phyloP scores from a whole-genome alignment of 2,113 vertebrate species.

The Poeciliopsis occidentalis region DNA sequence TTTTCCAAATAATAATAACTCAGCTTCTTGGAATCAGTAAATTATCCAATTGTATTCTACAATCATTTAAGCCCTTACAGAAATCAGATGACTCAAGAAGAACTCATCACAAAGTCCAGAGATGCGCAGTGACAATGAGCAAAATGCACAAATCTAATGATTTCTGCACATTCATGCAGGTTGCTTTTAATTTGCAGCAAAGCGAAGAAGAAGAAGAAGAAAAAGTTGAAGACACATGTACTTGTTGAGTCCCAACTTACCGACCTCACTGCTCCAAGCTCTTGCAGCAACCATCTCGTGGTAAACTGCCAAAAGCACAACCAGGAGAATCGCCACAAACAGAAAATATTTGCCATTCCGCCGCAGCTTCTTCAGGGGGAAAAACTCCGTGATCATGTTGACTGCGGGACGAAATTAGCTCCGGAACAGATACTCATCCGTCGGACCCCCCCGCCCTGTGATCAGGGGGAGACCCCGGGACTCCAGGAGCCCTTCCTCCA shows the following conservation, averaged over 20 bases:
- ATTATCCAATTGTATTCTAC: neutral
- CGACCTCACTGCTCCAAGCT: slow-evolving; percentile 30
- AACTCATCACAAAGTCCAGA: neutral
- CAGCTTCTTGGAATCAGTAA: neutral
- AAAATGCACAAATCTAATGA: neutral
- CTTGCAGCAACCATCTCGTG: slow-evolving; percentile 59
- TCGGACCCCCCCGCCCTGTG: slow-evolving; percentile 6
- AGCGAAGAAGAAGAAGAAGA: too few species aligned
- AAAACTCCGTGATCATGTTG: slow-evolving; percentile 60
- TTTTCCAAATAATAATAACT: neutral
- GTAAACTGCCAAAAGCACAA: slow-evolving; percentile 64
- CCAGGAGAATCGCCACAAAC: slow-evolving; percentile 56
- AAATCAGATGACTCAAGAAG: neutral
- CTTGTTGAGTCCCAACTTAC: slow-evolving; percentile 57
- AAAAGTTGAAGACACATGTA: neutral
- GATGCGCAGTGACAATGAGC: neutral
- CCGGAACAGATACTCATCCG: slow-evolving; percentile 13
- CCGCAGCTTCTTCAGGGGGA: slow-evolving; percentile 74
- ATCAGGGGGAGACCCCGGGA: slow-evolving; percentile 11
- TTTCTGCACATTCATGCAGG: too few species aligned
- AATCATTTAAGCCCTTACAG: neutral
- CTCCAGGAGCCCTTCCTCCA: neutral
- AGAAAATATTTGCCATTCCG: slow-evolving; percentile 63
- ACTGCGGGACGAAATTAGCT: neutral
- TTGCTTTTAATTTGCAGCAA: too few species aligned